phyloP scores from a whole-genome alignment of 2,797 vertebrate species.

The Leuciscus waleckii region DNA sequence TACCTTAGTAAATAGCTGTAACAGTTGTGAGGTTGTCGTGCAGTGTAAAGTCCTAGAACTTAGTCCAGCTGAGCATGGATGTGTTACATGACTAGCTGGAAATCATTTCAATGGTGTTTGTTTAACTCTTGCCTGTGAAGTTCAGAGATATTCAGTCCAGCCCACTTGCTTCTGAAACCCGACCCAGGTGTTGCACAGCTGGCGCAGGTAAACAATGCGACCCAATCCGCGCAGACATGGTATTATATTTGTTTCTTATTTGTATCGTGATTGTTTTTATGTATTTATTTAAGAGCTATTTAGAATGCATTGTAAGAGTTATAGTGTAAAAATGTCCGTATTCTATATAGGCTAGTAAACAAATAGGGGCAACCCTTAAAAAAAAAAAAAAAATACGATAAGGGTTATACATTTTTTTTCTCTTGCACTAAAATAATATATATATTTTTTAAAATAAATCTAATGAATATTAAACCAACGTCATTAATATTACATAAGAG shows the following conservation, averaged over 20 bases:
- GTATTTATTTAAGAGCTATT: not conserved
- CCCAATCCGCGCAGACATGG: not conserved
- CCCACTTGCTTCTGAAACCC: slow-evolving; percentile 75
- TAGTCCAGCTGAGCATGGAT: not conserved
- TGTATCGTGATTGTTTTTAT: not conserved
- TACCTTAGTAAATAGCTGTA: slow-evolving; percentile 22
- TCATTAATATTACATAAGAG: slow-evolving; percentile 47
- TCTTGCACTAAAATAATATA: not conserved
- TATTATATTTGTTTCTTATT: not conserved
- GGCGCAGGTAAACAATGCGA: slow-evolving; percentile 64
- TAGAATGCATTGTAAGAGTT: not conserved
- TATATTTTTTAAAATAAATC: fast-evolving
- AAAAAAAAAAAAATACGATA: not conserved
- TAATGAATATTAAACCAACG: slow-evolving; percentile 51
- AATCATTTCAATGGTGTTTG: not conserved
- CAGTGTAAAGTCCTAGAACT: not conserved
- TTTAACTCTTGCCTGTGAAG: slow-evolving; percentile 37
- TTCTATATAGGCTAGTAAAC: not conserved
- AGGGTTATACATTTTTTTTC: not conserved
- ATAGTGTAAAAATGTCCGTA: not conserved
- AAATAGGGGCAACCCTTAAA: not conserved
- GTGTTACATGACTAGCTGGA: slow-evolving; percentile 42
- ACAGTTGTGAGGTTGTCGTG: not conserved
- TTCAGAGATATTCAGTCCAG: slow-evolving; percentile 66
- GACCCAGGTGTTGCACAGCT: slow-evolving; percentile 77